Conservation (phyloP, 2,888 invertebrate genomes). For the Fabriciana adippe region DNA sequence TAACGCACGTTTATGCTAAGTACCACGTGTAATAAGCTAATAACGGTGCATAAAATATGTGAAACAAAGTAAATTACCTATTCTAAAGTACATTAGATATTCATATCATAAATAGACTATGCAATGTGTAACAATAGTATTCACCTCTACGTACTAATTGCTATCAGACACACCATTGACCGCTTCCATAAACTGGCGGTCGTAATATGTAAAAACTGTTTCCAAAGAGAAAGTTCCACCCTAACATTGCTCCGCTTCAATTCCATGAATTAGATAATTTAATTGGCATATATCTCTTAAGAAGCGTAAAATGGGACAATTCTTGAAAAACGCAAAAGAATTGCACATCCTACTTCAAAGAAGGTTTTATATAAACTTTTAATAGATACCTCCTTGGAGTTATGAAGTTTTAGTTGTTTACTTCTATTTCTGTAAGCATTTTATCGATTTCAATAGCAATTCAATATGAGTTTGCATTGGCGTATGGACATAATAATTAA, state of each 20-base stretch:
- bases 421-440: constrained; percentile 12
- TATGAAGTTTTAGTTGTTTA: constrained; percentile 13
- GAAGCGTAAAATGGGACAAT: constrained; percentile 1
- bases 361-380: constrained; percentile 18
- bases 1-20: too few relatives aligned
- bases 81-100: constrained; percentile 10
- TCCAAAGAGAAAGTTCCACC: too few relatives aligned
- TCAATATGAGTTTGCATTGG: constrained; percentile 13
- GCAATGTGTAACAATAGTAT: constrained; percentile 19
- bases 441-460: constrained; percentile 16
- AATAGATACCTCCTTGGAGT: constrained; percentile 16
- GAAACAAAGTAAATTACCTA: too few relatives aligned
- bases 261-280: neutral
- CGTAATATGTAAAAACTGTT: too few relatives aligned
- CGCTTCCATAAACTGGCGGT: too few relatives aligned
- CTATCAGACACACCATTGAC: constrained; percentile 6
- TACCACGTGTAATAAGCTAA: too few relatives aligned
- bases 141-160: constrained; percentile 14
- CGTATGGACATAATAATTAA: constrained; percentile 17
- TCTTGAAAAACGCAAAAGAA: constrained; percentile 1
- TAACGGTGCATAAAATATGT: too few relatives aligned
- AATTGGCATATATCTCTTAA: neutral
- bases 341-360: neutral
- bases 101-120: constrained; percentile 19
- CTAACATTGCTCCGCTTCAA: too few relatives aligned